Conservation (phyloP, 2,113 vertebrate genomes). For the Gymnobelideus leadbeateri region DNA sequence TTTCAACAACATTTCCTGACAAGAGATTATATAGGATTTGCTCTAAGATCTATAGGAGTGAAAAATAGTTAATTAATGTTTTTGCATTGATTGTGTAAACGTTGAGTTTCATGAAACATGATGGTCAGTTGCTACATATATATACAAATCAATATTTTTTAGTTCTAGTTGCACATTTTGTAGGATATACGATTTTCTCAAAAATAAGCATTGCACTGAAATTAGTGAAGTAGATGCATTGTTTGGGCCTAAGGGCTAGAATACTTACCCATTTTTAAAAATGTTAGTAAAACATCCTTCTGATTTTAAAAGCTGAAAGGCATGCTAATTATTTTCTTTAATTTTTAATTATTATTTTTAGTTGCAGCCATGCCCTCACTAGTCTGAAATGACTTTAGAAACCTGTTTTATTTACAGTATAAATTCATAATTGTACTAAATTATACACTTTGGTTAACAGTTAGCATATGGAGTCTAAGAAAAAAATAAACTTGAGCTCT, state of each 20-base stretch:
- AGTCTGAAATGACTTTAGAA: constrained; percentile 67
- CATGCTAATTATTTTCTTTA: constrained; percentile 75
- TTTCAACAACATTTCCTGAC: neutral
- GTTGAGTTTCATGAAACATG: neutral
- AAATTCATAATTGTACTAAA: constrained; percentile 74
- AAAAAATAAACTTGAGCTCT: constrained; percentile 47
- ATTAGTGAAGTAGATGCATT: constrained; percentile 66
- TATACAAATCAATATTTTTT: neutral
- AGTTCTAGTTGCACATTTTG: constrained; percentile 25
- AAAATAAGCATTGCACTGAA: constrained; percentile 49
- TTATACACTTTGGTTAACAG: constrained; percentile 54
- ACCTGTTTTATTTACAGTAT: constrained; percentile 56
- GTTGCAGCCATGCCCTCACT: constrained; percentile 53
- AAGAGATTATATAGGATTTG: neutral
- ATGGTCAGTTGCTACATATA: neutral
- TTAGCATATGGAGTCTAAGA: constrained; percentile 58
- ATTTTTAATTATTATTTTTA: constrained; percentile 81
- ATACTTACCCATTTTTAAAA: constrained; percentile 69
- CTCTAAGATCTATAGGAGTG: neutral
- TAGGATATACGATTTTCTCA: constrained; percentile 56
- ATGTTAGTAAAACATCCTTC: constrained; percentile 64
- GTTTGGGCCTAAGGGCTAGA: constrained; percentile 68
- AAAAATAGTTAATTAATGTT: neutral
- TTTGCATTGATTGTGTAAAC: neutral
- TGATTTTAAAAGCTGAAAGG: constrained; percentile 74